Evolutionary conservation across 1,140 invertebrate species (phyloP), one percentile per base, ranked within the genome.

Genomic region (Panulirus ornatus): DNA sequence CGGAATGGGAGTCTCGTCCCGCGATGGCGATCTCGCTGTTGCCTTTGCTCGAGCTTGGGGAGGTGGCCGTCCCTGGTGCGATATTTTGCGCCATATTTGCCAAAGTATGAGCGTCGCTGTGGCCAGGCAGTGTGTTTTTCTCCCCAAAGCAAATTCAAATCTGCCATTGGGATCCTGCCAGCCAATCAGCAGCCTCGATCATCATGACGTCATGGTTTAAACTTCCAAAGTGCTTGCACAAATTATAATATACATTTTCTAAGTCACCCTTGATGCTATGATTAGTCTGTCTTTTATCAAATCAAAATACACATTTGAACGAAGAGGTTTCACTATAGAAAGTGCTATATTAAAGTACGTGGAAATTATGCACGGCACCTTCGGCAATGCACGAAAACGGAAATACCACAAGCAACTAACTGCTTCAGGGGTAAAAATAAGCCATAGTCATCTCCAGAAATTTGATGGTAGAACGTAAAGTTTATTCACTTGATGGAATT

Each of bases 51-150:
- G 76, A 66, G 34, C 27, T 84, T 27, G 63, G 38, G 44, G 36
- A 73, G 40, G 79, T 54, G 22, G 40, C 38, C 1, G 44, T 73
- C 1, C 70, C 88, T 5, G 88, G 88, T 6, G 88, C 79, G 44
- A 89, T 76, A 63, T 89, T 89, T 36, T 89, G 88, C 19, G 88
- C 88, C 88, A 89, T 89, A 54, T 73, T 83, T n/a, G 2, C 6
- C 0, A 6, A 54, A 27, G 40, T 11, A 14, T 78, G 71, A 27
- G 54, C 22, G 0, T 34, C 8, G 54, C n/a, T 30, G 2, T n/a
- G n/a, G 14, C 14, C 63, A 34, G 22, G 22, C 9, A 6, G 0
- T 3, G 19, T 84, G 47, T 66, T 51, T 40, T n/a, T 16, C 75
- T 36, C 22, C 1, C 42, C 3, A 34, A 51, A 47, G 36, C n/a